A percentile compares a stretch with the other conserved stretches of the same genome.
These are phyloP conservation scores for Diarsia dahlii DNA, from an alignment of 2,888 invertebrate genomes.

Conservation along the genomic window DNA sequence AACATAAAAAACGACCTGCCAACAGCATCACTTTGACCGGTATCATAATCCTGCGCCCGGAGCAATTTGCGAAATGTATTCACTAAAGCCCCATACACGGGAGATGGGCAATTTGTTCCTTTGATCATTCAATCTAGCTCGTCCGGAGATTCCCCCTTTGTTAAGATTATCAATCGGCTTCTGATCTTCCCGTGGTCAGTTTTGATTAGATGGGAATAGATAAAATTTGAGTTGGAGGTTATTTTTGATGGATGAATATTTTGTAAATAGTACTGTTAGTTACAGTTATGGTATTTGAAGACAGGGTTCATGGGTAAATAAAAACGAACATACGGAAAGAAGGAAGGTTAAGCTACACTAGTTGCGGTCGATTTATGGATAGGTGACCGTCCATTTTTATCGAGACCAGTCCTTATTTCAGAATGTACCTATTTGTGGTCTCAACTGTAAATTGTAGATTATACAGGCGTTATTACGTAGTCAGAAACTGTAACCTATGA, in stretches of 20 bases:
- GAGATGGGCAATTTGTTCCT: conserved; percentile 67
- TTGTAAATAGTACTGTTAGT: conserved; percentile 2
- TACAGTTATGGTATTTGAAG: not conserved
- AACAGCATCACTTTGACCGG: conserved; percentile 43
- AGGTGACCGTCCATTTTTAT: no score
- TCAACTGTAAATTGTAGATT: no score
- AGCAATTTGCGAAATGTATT: conserved; percentile 66
- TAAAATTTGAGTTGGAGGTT: not conserved
- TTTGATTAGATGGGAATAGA: conserved; percentile 49
- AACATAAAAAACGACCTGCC: conserved; percentile 1
- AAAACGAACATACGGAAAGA: not conserved
- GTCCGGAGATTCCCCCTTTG: conserved; percentile 52
- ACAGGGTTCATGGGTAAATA: not conserved
- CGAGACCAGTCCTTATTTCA: no score
- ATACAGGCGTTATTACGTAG: no score
- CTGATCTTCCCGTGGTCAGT: conserved; percentile 54
- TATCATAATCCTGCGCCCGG: conserved; percentile 21
- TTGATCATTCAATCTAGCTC: conserved; percentile 71
- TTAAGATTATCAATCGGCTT: conserved; percentile 58
- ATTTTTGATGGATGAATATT: conserved; percentile 6
- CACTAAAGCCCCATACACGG: conserved; percentile 55
- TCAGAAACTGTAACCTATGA: no score
- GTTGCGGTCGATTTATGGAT: no score
- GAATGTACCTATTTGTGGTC: no score
- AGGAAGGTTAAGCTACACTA: no score